phyloP scores from a whole-genome alignment of 2,888 invertebrate species.

The Hymenopus coronatus region DNA sequence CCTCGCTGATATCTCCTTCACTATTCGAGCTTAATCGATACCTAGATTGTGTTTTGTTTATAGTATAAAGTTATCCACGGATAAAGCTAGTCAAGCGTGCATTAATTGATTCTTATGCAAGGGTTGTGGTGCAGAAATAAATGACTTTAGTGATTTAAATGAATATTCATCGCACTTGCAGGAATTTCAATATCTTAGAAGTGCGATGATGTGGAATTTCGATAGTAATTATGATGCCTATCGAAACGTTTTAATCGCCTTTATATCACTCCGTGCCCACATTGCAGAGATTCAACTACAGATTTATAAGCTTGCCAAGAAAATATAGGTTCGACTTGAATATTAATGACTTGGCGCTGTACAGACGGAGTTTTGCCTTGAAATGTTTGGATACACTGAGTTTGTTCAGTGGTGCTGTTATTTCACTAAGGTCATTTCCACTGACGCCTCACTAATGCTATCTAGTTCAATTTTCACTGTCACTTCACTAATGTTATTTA shows the following conservation, averaged over 20 bases:
- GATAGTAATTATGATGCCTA: background rate
- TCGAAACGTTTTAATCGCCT: background rate
- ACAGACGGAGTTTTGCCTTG: too few species aligned
- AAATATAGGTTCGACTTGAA: background rate
- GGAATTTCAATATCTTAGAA: background rate
- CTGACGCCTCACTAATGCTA: too few species aligned
- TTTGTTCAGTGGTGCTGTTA: too few species aligned
- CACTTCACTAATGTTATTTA: too few species aligned
- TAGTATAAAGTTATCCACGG: background rate
- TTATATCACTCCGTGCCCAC: too few species aligned
- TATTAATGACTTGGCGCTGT: background rate
- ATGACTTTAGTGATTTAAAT: background rate
- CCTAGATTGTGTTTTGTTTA: background rate
- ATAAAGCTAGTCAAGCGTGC: too few species aligned
- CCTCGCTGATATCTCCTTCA: background rate
- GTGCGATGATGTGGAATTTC: background rate
- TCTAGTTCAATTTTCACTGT: too few species aligned
- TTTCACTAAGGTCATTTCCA: too few species aligned
- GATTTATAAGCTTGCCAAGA: too few species aligned
- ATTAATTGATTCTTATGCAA: background rate
- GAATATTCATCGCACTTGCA: background rate
- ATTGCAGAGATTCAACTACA: too few species aligned
- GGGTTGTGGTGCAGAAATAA: background rate
- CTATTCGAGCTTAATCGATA: background rate
- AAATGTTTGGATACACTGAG: too few species aligned